phyloP scores from a whole-genome alignment of 2,797 vertebrate genomes.

The Pseudochaenichthys georgianus region DNA sequence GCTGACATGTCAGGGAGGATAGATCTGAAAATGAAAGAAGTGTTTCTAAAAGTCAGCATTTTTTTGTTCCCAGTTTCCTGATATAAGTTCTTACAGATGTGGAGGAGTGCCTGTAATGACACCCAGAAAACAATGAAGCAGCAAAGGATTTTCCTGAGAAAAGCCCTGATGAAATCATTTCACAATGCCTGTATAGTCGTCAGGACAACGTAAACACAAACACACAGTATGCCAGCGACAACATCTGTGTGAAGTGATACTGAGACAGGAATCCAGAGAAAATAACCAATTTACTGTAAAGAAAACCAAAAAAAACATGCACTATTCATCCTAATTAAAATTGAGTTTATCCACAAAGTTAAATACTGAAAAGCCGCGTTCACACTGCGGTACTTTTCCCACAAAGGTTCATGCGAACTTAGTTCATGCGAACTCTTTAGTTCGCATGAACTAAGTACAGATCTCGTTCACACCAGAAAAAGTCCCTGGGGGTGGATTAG shows the following conservation, averaged over 20 bases:
- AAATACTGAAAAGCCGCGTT: too few relatives aligned
- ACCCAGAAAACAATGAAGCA: not conserved
- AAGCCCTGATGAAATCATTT: not conserved
- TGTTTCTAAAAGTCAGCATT: not conserved
- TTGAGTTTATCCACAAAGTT: not conserved
- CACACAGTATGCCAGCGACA: not conserved
- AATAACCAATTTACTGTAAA: not conserved
- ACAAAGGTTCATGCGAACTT: too few relatives aligned
- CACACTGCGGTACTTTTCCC: too few relatives aligned
- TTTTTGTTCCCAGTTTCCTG: not conserved
- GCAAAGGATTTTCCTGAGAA: too few relatives aligned
- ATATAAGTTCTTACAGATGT: not conserved
- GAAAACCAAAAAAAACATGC: not conserved
- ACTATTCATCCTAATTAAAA: not conserved
- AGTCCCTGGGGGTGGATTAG: too few relatives aligned
- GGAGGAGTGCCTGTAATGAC: not conserved
- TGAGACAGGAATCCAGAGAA: not conserved
- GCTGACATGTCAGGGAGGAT: not conserved
- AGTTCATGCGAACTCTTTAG: too few relatives aligned
- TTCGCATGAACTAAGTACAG: too few relatives aligned
- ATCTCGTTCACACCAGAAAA: too few relatives aligned
- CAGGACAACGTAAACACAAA: constrained; percentile 11
- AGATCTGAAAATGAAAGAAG: not conserved
- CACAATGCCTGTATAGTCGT: not conserved
- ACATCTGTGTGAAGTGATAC: constrained; percentile 20